Base-by-base conservation (phyloP, 2,113 vertebrate species). In the Cyphotilapia sp. region DNA sequence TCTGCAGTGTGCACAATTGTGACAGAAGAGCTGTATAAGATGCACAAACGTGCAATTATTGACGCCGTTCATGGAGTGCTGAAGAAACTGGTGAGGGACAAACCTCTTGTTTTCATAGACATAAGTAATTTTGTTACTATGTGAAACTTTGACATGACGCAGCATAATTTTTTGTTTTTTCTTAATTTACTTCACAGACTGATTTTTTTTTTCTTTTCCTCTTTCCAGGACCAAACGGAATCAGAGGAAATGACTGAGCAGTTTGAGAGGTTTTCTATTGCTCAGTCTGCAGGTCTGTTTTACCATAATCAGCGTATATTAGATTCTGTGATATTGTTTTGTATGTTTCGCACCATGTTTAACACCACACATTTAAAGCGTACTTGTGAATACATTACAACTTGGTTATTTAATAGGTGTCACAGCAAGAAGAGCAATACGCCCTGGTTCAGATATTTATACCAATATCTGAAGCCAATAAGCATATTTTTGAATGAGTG, bases 81-180 rank as follows among this genome's bases (percentile, higher is more conserved):
- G n/a, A 88, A 82, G n/a, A 84, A 22, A 33, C 87, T 96, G 95
- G 96, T 96, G 82, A 88, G 84, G n/a, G 47, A 35, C 9, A 13
- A 33, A 51, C 24, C 4, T 38, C 33, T 13, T 11, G 22, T 78
- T 49, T 4, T 78, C 9, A 5, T 47, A n/a, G 3, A 4, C 19
- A 12, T 1, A 4, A 82, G 7, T 66, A 0, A 45, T 45, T 33
- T 33, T 47, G 4, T 9, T 8, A 17, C 16, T 19, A 2, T 49
- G 59, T 24, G 66, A 45, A 81, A 12, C 22, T 57, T 82, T 31
- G 10, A 61, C 78, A 53, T 71, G 59, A 91, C 1, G 1, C 69
- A 47, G 85, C 71, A 51, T 10, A 80, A 61, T 12, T 1, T 0
- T n/a, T 81, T 69, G 11, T 40, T 85, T 24, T 35, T 11, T 63